Conservation (phyloP, 2,113 vertebrate species). For the Vulpes lagopus region DNA sequence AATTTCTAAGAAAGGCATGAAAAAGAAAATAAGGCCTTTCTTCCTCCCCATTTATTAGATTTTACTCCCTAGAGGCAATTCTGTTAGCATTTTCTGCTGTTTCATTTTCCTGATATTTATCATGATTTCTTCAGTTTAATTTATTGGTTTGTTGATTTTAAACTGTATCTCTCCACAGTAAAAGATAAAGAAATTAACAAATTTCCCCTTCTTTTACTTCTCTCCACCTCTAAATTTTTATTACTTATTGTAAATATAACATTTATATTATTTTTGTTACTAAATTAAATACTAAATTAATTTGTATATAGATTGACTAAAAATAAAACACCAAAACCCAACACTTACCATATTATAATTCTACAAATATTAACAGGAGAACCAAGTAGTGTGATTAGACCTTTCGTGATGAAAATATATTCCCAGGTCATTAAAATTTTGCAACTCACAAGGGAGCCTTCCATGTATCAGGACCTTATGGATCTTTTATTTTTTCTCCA, state of each 20-base stretch:
- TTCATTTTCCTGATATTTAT: not conserved
- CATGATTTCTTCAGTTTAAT: conserved; percentile 3
- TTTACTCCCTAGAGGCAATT: not conserved
- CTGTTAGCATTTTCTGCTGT: not conserved
- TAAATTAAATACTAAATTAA: conserved; percentile 1
- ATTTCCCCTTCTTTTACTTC: not conserved
- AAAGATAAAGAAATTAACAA: not conserved
- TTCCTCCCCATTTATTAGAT: not conserved
- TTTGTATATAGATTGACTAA: not conserved
- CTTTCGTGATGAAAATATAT: not conserved
- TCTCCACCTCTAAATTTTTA: not conserved
- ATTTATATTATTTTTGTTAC: not conserved
- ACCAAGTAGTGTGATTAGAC: not conserved
- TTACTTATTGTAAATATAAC: not conserved
- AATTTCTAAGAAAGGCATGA: not conserved
- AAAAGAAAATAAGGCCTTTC: not conserved
- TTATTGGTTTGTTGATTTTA: not conserved
- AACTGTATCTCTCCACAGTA: not conserved
- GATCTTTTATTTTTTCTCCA: not conserved
- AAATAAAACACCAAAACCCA: not conserved
- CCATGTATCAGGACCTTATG: not conserved
- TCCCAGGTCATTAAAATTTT: not conserved
- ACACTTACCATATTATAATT: not conserved
- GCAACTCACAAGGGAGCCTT: not conserved
- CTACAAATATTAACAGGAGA: conserved; percentile 4